Conservation (phyloP, 2,113 vertebrate species). For the Gasterosteus aculeatus region DNA sequence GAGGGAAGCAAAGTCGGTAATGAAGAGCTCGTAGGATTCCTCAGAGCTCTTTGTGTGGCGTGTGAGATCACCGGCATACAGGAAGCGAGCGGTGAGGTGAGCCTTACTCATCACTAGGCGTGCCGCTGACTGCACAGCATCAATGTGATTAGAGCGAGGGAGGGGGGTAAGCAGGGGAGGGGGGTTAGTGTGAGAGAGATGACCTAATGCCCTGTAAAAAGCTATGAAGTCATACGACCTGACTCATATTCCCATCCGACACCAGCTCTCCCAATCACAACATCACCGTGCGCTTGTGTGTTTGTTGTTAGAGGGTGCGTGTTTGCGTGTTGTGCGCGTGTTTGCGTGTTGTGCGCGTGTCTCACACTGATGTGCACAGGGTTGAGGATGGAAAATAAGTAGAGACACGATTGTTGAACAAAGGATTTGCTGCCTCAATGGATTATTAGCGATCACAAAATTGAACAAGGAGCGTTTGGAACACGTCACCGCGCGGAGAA, state of each 20-base stretch:
- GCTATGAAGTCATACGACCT: conserved; percentile 83
- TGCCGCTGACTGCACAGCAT: conserved; percentile 63
- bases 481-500: not conserved
- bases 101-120: conserved; percentile 71
- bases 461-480: not conserved
- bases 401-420: not conserved
- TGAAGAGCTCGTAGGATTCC: conserved; percentile 9
- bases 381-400: conserved; percentile 1
- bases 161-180: not conserved
- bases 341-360: conserved; percentile 12
- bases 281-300: conserved; percentile 30
- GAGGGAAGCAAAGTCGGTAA: not conserved
- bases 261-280: conserved; percentile 69
- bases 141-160: conserved; percentile 60
- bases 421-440: not conserved
- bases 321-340: conserved; percentile 32
- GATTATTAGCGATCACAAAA: not conserved
- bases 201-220: conserved; percentile 82
- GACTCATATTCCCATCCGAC: conserved; percentile 82
- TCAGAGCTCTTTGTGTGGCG: conserved; percentile 29
- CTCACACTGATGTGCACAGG: not conserved
- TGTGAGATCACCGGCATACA: conserved; percentile 59
- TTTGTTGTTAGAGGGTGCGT: conserved; percentile 23
- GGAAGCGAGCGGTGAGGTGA: conserved; percentile 66
- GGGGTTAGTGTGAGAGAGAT: conserved; percentile 45